Base-by-base conservation (phyloP, 2,113 vertebrate genomes). In the Regulus satrapa region DNA sequence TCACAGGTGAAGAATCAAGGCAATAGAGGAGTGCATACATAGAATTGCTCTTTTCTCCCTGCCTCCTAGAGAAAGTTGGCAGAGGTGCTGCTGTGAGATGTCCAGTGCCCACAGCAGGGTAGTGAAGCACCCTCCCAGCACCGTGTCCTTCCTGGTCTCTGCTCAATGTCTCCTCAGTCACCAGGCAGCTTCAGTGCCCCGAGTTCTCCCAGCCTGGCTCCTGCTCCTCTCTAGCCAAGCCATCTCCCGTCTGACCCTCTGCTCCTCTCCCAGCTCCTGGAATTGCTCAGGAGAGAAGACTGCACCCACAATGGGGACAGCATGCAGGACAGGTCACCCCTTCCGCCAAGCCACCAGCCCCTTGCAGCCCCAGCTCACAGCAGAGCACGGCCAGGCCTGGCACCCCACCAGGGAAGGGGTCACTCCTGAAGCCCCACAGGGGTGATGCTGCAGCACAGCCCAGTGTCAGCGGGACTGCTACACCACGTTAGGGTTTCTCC, bases 1-100 rank as follows among this genome's bases (percentile, higher is more conserved):
- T 86, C 85, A 80, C 95, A 91, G 90, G 94, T 91, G 80, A 92
- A 74, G 78, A 52, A 83, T 54, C n/a, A 14, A 95, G 75, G 55
- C 82, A 83, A 78, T 21, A 43, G 34, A 75, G 36, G 52, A 73
- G 31, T 1, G 12, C n/a, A 15, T 2, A 5, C 24, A 54, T 56
- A 89, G 76, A 80, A 14, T 2, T 58, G 78, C 78, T 89, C 34
- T 62, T 55, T 64, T 48, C 55, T 76, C 23, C 52, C 66, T 24
- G 14, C 32, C 72, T 51, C 25, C 31, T 26, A 23, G 41, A 8
- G 51, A 23, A 74, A 77, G 40, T 8, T 93, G 59, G 17, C 38
- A 4, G 26, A 45, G 49, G 62, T 10, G 71, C 19, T 16, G 10
- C 36, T 28, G 55, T 6, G 48, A 32, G 56, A 13, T 19, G 24